Base-by-base conservation (phyloP, 92 coral and sea anemone species). In the Nematostella vectensis region DNA sequence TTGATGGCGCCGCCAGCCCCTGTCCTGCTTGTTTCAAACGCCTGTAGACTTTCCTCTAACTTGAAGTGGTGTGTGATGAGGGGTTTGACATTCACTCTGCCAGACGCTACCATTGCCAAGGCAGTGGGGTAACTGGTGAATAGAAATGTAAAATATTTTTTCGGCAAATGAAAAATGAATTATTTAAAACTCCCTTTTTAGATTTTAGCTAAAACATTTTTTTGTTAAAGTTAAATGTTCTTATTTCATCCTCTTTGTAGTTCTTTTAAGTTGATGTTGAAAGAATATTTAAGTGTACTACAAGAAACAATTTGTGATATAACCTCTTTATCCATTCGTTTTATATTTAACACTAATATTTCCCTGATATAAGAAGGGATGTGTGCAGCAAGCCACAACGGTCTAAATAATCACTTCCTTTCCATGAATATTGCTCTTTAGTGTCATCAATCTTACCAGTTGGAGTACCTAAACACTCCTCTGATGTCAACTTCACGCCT, bases 1-100 rank as follows among this genome's bases (percentile, higher is more conserved):
- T 89, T 89, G 48, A 89, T 85, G 43, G 94, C 94, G 47, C 94
- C 94, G 4, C 97, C 97, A 10, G 88, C 95, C 9, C 97, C 97
- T 51, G 83, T 85, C 49, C 85, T 73, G 18, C 89, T 70, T 1
- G 95, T 78, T 66, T 89, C 97, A 59, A 85, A 89, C 8, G 97
- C 97, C 29, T 85, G 75, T 10, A 72, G 26, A 12, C 89, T 67
- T 67, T 89, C 77, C 58, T 89, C 95, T 40, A 89, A 79, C 68
- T 89, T 76, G 29, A 80, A 89, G 49, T 80, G 88, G 61, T 89
- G 97, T 21, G 97, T 89, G 28, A 89, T 50, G 15, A 89, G 85
- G 28, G 95, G 91, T 61, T 89, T 89, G 31, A 85, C 97, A 51
- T 89, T 70, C n/a, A 89, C 95, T 27, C 83, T 70, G 9, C 97